These are phyloP conservation scores for Microdon myrmicae DNA, from an alignment of 2,888 invertebrate genomes.

Conservation along the genomic window DNA sequence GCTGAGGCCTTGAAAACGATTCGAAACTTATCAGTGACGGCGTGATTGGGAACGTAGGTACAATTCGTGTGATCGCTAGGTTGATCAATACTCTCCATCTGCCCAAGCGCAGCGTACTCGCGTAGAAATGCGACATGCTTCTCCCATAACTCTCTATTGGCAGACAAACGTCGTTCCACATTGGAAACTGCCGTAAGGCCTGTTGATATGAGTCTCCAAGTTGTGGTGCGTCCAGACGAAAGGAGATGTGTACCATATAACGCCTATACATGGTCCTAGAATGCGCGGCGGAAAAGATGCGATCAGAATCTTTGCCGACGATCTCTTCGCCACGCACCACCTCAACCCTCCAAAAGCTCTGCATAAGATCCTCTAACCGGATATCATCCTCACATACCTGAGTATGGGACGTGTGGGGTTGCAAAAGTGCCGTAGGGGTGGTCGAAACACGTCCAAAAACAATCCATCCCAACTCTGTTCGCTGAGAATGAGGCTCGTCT, in stretches of 20 bases:
- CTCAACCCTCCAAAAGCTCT: conserved; percentile 27
- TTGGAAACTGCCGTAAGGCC: conserved; percentile 5
- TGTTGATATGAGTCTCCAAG: conserved; percentile 13
- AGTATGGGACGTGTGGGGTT: too few species aligned
- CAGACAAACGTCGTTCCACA: conserved; percentile 13
- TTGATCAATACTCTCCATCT: conserved; percentile 18
- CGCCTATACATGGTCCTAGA: conserved; percentile 11
- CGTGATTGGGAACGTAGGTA: conserved; percentile 26
- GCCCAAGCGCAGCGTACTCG: conserved; percentile 14
- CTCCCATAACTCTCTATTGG: not conserved
- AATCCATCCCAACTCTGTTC: too few species aligned
- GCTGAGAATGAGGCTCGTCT: too few species aligned
- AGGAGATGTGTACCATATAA: conserved; percentile 19
- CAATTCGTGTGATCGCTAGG: conserved; percentile 10
- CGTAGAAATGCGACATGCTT: conserved; percentile 16
- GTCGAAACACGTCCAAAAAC: too few species aligned
- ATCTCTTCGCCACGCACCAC: conserved; percentile 4
- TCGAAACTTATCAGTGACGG: conserved; percentile 24
- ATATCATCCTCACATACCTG: conserved; percentile 1
- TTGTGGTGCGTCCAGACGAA: conserved; percentile 7
- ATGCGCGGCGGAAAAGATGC: conserved; percentile 12
- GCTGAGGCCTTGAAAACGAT: conserved; percentile 38
- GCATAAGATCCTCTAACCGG: conserved; percentile 21
- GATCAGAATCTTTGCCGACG: conserved; percentile 4
- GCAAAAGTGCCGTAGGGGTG: too few species aligned